Percentiles rank a stretch among this genome's conserved stretches.
Evolutionary conservation across 2,888 invertebrate species (phyloP).

Genomic region (Leucophenga montana): DNA sequence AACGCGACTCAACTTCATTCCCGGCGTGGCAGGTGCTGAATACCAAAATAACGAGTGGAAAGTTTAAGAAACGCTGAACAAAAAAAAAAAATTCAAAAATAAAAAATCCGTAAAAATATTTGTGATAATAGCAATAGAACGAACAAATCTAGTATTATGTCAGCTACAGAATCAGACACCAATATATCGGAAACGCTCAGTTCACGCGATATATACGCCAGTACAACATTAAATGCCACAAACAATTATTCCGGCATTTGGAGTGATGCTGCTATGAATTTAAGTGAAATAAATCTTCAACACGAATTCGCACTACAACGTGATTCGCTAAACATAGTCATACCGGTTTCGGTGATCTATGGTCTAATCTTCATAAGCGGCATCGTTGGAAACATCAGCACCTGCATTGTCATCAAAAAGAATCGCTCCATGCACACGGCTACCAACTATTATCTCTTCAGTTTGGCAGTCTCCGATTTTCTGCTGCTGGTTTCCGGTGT

Average conservation of each 20-base stretch:
- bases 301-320: slow-evolving; percentile 75
- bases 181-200: not conserved
- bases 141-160: not conserved
- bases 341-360: slow-evolving; percentile 85
- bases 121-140: slow-evolving; percentile 15
- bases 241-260: not conserved
- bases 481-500: slow-evolving; percentile 79
- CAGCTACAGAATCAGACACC: slow-evolving; percentile 18
- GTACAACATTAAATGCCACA: no score
- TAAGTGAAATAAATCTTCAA: not conserved
- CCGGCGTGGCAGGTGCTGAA: not conserved
- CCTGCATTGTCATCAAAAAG: slow-evolving; percentile 87
- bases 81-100: slow-evolving; percentile 34
- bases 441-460: slow-evolving; percentile 88
- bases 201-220: slow-evolving; percentile 6
- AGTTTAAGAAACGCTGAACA: slow-evolving; percentile 42
- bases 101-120: slow-evolving; percentile 44
- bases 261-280: not conserved
- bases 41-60: slow-evolving; percentile 46
- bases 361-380: slow-evolving; percentile 85
- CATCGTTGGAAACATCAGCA: slow-evolving; percentile 86
- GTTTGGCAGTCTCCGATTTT: slow-evolving; percentile 88
- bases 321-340: slow-evolving; percentile 78
- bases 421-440: slow-evolving; percentile 89
- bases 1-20: not conserved